Evolutionary conservation across 1,140 invertebrate genomes (phyloP).

Genomic region (Drosophila quadrilineata): DNA sequence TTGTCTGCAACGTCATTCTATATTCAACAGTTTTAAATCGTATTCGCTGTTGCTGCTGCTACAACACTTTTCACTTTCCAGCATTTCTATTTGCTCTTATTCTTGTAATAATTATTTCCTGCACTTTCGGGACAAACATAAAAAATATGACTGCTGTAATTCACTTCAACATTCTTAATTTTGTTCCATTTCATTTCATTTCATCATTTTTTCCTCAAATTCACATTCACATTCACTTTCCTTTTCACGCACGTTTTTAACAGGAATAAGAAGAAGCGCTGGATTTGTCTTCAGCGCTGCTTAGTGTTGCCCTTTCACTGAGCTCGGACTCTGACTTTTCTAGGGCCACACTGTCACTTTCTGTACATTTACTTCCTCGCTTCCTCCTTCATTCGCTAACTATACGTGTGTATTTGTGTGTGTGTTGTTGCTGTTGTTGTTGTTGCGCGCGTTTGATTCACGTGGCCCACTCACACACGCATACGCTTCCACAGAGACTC

Average conservation of each 20-base stretch:
- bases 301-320: slow-evolving; percentile 1
- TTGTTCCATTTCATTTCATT: slow-evolving; percentile 21
- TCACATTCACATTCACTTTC: slow-evolving; percentile 64
- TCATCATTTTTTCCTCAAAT: slow-evolving; percentile 8
- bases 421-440: slow-evolving; percentile 31
- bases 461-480: slow-evolving; percentile 52
- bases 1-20: slow-evolving; percentile 77
- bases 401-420: slow-evolving; percentile 2
- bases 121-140: background rate
- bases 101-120: background rate
- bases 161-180: slow-evolving; percentile 7
- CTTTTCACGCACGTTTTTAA: slow-evolving; percentile 25
- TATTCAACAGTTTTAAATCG: slow-evolving; percentile 69
- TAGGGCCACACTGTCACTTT: slow-evolving; percentile 54
- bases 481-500: slow-evolving; percentile 11
- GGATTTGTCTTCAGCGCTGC: background rate
- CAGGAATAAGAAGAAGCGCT: slow-evolving; percentile 14
- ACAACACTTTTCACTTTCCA: background rate
- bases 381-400: slow-evolving; percentile 12
- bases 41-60: slow-evolving; percentile 12
- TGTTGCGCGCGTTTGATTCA: slow-evolving; percentile 73
- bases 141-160: background rate
- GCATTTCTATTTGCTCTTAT: background rate
- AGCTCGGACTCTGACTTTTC: slow-evolving; percentile 10
- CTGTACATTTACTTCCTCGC: slow-evolving; percentile 23